Conservation (phyloP, 2,888 invertebrate species). For the Acanthosoma haemorrhoidale region DNA sequence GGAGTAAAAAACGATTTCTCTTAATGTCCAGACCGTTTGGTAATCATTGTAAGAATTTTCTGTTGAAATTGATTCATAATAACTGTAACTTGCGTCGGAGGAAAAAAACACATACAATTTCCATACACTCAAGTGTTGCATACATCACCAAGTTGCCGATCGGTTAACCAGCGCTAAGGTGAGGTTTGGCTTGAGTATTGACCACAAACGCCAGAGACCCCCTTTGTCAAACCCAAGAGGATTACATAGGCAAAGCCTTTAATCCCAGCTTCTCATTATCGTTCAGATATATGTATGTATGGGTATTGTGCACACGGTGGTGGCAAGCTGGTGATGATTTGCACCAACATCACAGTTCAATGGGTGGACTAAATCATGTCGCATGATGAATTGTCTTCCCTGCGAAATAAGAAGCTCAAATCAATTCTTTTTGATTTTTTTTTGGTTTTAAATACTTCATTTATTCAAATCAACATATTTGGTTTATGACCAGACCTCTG, state of each 20-base stretch:
- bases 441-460: too few species aligned
- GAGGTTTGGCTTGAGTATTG: background rate
- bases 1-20: too few species aligned
- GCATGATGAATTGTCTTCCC: too few species aligned
- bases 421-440: too few species aligned
- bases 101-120: too few species aligned
- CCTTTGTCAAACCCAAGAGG: constrained; percentile 7
- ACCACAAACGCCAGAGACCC: background rate
- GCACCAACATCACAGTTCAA: background rate
- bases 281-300: background rate
- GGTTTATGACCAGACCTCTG: too few species aligned
- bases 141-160: background rate
- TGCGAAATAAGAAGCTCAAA: too few species aligned
- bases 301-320: background rate
- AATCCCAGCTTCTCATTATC: constrained; percentile 1
- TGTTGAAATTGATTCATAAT: too few species aligned
- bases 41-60: too few species aligned
- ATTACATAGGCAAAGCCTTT: background rate
- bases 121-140: background rate
- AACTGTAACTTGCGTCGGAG: too few species aligned
- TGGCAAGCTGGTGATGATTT: background rate
- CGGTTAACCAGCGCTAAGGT: background rate
- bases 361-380: background rate
- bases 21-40: too few species aligned
- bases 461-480: too few species aligned